phyloP scores from a whole-genome alignment of 2,797 vertebrate species.

The Artibeus lituratus region DNA sequence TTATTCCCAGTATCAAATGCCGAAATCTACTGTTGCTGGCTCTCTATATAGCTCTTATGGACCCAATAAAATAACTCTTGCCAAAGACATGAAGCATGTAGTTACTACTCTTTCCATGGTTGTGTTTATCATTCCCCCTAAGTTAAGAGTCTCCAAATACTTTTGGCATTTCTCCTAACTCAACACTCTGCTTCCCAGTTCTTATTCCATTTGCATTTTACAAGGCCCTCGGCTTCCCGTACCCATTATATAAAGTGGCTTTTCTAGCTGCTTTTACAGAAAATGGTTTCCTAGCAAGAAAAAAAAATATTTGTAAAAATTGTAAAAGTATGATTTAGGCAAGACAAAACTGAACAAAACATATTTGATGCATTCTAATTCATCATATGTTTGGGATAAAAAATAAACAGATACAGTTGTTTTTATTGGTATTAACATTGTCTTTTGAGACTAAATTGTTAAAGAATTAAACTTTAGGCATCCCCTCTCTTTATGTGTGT shows the following conservation, averaged over 20 bases:
- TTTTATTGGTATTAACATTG: neutral
- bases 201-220: slow-evolving; percentile 14
- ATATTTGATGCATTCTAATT: neutral
- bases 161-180: slow-evolving; percentile 20
- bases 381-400: neutral
- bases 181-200: neutral
- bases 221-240: neutral
- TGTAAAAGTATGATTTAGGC: neutral
- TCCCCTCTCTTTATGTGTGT: fast-evolving
- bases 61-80: neutral
- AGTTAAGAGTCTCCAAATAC: neutral
- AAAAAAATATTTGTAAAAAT: slow-evolving; percentile 7
- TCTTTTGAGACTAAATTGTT: neutral
- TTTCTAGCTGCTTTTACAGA: slow-evolving; percentile 11
- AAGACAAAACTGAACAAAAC: neutral
- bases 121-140: neutral
- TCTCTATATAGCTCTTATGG: neutral
- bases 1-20: neutral
- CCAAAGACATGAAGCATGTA: neutral
- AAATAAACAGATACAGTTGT: neutral
- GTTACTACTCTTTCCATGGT: neutral
- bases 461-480: neutral
- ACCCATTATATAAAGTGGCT: neutral
- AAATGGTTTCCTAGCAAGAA: neutral
- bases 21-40: neutral